A percentile compares a stretch with the other conserved stretches of the same genome.
These are phyloP conservation scores for Aeoliscus strigatus DNA, from an alignment of 2,797 vertebrate genomes.

Conservation along the genomic window DNA sequence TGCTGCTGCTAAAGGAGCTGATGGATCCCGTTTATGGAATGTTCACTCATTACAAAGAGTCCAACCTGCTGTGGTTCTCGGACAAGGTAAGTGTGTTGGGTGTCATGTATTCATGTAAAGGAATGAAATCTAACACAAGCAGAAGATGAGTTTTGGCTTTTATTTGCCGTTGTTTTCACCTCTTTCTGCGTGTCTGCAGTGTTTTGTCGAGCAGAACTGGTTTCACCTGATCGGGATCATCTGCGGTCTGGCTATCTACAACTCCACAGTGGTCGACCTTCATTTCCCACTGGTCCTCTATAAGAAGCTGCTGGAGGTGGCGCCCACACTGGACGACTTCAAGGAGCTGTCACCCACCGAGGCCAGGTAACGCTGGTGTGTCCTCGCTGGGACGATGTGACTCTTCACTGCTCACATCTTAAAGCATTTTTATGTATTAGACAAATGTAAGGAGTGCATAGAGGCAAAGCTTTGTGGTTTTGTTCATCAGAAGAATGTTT, in stretches of 20 bases:
- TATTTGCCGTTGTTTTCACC: too few species aligned
- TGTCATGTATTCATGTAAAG: too few species aligned
- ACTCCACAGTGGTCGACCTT: constrained; percentile 95
- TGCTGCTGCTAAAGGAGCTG: constrained; percentile 91
- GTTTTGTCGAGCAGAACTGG: constrained; percentile 98
- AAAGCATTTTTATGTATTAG: too few species aligned
- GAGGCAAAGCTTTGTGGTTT: too few species aligned
- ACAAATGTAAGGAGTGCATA: too few species aligned
- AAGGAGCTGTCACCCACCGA: constrained; percentile 93
- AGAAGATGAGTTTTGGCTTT: too few species aligned
- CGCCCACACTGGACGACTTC: constrained; percentile 85
- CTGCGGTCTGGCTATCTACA: constrained; percentile 96
- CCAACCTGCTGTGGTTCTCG: constrained; percentile 96
- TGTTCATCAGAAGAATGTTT: too few species aligned
- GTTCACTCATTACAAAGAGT: constrained; percentile 94
- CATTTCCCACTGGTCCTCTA: constrained; percentile 94
- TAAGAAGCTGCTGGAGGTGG: constrained; percentile 89
- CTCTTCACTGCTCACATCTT: neutral
- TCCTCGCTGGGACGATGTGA: too few species aligned
- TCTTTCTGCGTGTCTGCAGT: constrained; percentile 69
- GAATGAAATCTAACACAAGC: too few species aligned
- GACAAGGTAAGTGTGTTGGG: constrained; percentile 90
- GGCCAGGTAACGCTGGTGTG: constrained; percentile 80
- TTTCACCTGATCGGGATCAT: constrained; percentile 95
- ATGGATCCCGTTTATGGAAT: constrained; percentile 96